Base-by-base conservation (phyloP, 1,140 invertebrate species). In the Drosophila ironensis region DNA sequence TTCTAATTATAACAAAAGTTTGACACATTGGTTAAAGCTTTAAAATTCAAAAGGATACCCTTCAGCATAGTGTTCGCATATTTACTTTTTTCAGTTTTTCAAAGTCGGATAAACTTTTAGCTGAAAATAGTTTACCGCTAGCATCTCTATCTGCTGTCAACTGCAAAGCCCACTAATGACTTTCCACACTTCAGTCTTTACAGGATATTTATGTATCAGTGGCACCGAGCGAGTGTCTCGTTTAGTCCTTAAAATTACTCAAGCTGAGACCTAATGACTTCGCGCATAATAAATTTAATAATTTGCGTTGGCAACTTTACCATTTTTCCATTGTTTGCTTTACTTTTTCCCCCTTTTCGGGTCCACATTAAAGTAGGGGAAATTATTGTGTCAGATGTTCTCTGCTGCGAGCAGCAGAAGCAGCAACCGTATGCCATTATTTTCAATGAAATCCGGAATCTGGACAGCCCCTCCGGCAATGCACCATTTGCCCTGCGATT, bases 311-410 rank as follows among this genome's bases (percentile, higher is more conserved):
- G 20, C 14, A 40, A 51, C 27, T 33, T 71, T n/a, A 24, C 9
- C 28, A 53, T 75, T 53, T 66, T 37, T 19, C 11, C 19, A 51
- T 71, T 52, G 42, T 46, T 66, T 46, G 40, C n/a, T 1, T 11
- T 11, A 3, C 5, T 37, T 37, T 14, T 37, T 37, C 14, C 12
- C 9, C 12, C 19, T 28, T 60, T 16, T 12, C 30, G 30, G 30
- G 11, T n/a, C 30, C 41, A 27, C 59, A 30, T 38, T 24, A 19
- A 37, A 22, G 51, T 46, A 44, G 54, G 51, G 52, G 12, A 51
- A 54, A 67, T 75, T 77, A 77, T 84, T 78, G 73, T 84, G 78
- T 84, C 78, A 84, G 78, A 84, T 84, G 78, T 61, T 50, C 38
- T 35, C 41, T 33, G 30, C 5, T 5, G 14, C 3, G 33, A 11